Evolutionary conservation across 2,888 invertebrate genomes (phyloP), one percentile per base, ranked within the genome.

Genomic region (Corbicula japonica): DNA sequence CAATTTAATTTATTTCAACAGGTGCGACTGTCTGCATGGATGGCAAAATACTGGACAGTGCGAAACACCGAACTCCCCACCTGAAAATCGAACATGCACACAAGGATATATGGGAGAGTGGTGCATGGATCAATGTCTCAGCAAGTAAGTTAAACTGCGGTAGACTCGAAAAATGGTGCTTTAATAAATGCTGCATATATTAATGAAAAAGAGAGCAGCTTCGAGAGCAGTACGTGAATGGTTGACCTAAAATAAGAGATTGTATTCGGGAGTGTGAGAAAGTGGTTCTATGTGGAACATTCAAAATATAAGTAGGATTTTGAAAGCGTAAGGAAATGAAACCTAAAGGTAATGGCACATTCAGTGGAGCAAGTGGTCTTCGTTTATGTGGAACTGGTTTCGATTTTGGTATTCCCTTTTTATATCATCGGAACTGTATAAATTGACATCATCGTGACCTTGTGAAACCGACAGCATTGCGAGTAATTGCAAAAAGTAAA

Each of bases 11-110:
- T 18, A 18, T 48, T 48, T 6, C 48, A 6, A 6, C 28, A 66
- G 66, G 50, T 66, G 66, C 30, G 52, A 52, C 15, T 66, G 66
- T 66, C 28, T 66, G 5, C 52, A 66, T 35, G 66, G 66, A 1
- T 66, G 66, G 66, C 23, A 23, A 28, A 54, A 38, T 18, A 34
- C 32, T 1, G 26, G 30, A 21, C 66, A 66, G 10, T 66, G 66
- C 32, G 54, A 28, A 26, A 12, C 10, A 21, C 23, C 5, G 4
- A 30, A 28, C 4, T 54, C 38, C n/a, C 23, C 28, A 23, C 35
- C 65, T 1, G 65, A 52, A 4, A 12, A 12, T 6, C 23, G 41
- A 10, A 12, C 23, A 2, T 66, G 66, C 38, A 52, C 28, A 41
- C 66, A 38, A n/a, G 66, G 66, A 10, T 66, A 30, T 38, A 26